Evolutionary conservation across 2,797 vertebrate species (phyloP).

Genomic region (Rachycentron canadum): DNA sequence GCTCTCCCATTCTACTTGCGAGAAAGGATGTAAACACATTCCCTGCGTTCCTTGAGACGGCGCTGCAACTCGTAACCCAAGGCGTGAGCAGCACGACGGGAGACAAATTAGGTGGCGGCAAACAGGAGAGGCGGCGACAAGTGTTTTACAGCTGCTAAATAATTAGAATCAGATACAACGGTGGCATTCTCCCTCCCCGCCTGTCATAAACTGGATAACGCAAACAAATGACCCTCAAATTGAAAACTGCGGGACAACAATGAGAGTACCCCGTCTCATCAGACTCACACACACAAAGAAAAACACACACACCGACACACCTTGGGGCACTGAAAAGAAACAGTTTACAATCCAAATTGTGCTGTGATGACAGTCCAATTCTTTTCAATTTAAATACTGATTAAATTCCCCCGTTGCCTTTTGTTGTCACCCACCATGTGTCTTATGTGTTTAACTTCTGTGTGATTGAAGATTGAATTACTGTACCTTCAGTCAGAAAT

Average conservation of each 20-base stretch:
- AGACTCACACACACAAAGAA: constrained; percentile 22
- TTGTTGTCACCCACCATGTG: constrained; percentile 22
- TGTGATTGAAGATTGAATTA: constrained; percentile 40
- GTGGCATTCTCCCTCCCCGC: constrained; percentile 55
- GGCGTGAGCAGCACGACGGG: not conserved
- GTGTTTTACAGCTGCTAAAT: constrained; percentile 74
- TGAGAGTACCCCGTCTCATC: constrained; percentile 39
- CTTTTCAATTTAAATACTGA: constrained; percentile 74
- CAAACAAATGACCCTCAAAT: constrained; percentile 81
- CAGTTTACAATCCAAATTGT: constrained; percentile 73
- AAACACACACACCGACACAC: constrained; percentile 17
- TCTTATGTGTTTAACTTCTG: not conserved
- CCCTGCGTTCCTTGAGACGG: not conserved
- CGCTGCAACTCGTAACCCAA: not conserved
- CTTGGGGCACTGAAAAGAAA: constrained; percentile 36
- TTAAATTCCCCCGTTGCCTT: constrained; percentile 60
- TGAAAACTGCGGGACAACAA: constrained; percentile 63
- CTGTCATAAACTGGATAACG: constrained; percentile 75
- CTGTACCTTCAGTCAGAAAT: constrained; percentile 48
- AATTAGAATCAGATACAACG: constrained; percentile 71
- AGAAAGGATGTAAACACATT: too few species aligned
- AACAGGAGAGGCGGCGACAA: constrained; percentile 58
- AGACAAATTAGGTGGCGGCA: constrained; percentile 56
- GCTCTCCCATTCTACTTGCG: too few species aligned
- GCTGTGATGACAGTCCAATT: constrained; percentile 68